These are phyloP conservation scores for Caenorhabditis sp. DNA, from an alignment of 2,888 invertebrate species.

Conservation along the genomic window DNA sequence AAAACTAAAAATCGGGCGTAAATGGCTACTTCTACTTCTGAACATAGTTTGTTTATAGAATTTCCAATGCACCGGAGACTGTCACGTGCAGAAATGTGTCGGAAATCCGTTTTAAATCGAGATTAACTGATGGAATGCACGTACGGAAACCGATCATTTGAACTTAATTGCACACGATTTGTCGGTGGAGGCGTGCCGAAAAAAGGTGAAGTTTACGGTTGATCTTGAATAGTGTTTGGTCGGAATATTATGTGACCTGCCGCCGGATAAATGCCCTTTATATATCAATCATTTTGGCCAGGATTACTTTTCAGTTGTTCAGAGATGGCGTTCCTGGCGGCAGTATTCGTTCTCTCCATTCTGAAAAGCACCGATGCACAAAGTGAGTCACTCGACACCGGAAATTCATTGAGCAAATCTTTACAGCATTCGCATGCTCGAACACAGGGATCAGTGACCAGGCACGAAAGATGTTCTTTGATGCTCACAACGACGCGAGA, in stretches of 20 bases:
- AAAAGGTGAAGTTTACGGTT: conserved; percentile 20
- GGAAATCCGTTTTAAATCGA: conserved; percentile 24
- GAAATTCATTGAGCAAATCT: too few species aligned
- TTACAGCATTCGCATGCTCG: conserved; percentile 58
- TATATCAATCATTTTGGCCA: conserved; percentile 14
- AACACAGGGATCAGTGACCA: conserved; percentile 37
- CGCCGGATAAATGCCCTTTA: conserved; percentile 20
- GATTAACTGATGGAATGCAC: conserved; percentile 30
- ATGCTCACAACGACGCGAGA: conserved; percentile 48
- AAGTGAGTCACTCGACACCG: conserved; percentile 18
- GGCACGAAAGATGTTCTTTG: conserved; percentile 48
- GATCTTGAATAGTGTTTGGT: conserved; percentile 52
- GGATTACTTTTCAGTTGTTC: conserved; percentile 8
- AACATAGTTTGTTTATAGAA: conserved; percentile 12
- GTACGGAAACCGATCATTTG: conserved; percentile 30
- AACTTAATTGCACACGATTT: background rate
- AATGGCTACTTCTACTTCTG: conserved; percentile 5
- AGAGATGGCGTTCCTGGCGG: conserved; percentile 31
- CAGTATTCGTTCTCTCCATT: conserved; percentile 17
- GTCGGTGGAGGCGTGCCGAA: background rate
- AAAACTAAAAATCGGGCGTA: conserved; percentile 6
- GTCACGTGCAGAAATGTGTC: conserved; percentile 18
- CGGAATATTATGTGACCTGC: conserved; percentile 8
- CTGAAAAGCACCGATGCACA: conserved; percentile 21
- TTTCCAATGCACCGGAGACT: conserved; percentile 12